phyloP scores from a whole-genome alignment of 1,140 invertebrate genomes.

The Solen grandis region DNA sequence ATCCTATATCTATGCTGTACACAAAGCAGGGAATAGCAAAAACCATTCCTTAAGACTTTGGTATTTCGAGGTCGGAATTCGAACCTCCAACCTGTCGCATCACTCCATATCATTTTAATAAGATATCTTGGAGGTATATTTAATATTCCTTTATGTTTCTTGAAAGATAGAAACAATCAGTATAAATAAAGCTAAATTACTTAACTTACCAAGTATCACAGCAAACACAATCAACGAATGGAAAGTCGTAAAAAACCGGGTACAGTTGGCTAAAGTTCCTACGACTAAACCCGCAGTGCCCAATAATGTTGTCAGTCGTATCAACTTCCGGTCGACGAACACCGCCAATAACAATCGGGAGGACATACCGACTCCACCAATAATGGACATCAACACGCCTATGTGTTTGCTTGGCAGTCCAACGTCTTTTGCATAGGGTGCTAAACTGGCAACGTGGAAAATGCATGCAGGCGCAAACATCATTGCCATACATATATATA shows the following conservation, averaged over 20 bases:
- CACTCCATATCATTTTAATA: neutral
- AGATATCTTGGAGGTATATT: neutral
- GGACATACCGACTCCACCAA: constrained; percentile 25
- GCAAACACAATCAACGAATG: constrained; percentile 17
- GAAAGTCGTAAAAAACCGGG: constrained; percentile 35
- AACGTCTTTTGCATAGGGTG: constrained; percentile 23
- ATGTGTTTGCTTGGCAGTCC: constrained; percentile 5
- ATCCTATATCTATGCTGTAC: neutral
- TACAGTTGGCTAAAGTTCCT: constrained; percentile 18
- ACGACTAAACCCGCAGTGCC: neutral
- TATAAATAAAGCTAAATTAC: neutral
- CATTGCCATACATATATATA: constrained; percentile 31
- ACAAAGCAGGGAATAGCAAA: neutral
- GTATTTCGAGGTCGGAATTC: too few relatives aligned
- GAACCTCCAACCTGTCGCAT: neutral
- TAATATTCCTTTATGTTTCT: neutral
- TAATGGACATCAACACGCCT: constrained; percentile 26
- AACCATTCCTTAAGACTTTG: too few relatives aligned
- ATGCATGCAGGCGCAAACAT: constrained; percentile 8
- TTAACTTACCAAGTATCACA: constrained; percentile 31
- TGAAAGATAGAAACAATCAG: neutral
- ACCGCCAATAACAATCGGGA: constrained; percentile 30
- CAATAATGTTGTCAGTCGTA: constrained; percentile 37
- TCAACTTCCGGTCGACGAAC: constrained; percentile 30
- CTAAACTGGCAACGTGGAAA: constrained; percentile 12